Percentiles rank a stretch among this genome's conserved stretches.
Conservation (phyloP, 2,797 vertebrate species). For the Adelosebastes latens region DNA sequence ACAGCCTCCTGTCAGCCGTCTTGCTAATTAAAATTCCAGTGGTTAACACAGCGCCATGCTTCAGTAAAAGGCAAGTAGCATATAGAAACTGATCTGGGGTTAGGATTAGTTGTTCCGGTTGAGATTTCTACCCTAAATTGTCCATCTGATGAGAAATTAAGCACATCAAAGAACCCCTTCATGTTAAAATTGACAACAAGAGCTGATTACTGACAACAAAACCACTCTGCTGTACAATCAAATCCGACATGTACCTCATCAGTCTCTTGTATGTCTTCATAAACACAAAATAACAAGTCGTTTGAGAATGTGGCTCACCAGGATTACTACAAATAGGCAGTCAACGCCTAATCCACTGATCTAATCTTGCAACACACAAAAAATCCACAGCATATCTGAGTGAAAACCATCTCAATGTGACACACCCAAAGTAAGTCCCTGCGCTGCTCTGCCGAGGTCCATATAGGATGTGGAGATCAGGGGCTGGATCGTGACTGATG, state of each 20-base stretch:
- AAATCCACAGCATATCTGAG: conserved; percentile 11
- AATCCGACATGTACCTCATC: neutral
- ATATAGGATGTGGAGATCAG: conserved; percentile 34
- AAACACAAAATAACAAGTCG: neutral
- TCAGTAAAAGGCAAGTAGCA: neutral
- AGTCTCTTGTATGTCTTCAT: neutral
- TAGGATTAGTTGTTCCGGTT: neutral
- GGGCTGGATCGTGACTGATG: conserved; percentile 18
- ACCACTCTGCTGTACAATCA: neutral
- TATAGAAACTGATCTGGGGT: neutral
- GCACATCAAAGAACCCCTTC: neutral
- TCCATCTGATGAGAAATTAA: neutral
- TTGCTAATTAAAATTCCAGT: conserved; percentile 21
- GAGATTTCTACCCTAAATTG: neutral
- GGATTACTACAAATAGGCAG: conserved; percentile 18
- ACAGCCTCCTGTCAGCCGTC: conserved; percentile 4
- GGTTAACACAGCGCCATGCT: neutral
- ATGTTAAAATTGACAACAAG: neutral
- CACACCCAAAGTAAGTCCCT: conserved; percentile 61
- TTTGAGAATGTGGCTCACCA: conserved; percentile 1
- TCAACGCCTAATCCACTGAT: conserved; percentile 8
- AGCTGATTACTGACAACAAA: neutral
- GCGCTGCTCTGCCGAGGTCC: conserved; percentile 36
- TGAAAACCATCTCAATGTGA: conserved; percentile 30
- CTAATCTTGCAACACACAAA: conserved; percentile 14